phyloP scores from a whole-genome alignment of 2,888 invertebrate species.

The Magallana nippona region DNA sequence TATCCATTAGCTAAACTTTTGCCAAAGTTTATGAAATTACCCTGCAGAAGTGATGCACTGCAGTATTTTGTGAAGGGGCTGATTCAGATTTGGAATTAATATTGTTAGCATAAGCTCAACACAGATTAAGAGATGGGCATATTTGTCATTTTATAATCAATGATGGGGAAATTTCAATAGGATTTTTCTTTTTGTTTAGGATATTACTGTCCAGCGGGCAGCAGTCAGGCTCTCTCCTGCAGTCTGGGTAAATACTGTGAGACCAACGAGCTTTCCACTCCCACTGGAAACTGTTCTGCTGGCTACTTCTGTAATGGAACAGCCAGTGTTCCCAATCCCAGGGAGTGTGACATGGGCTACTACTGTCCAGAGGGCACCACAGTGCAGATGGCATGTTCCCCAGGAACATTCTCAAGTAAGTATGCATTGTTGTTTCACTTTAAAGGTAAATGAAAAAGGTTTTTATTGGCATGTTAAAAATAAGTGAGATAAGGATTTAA shows the following conservation, averaged over 20 bases:
- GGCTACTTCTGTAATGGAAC: constrained; percentile 74
- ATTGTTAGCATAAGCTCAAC: too few relatives aligned
- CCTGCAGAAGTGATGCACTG: too few relatives aligned
- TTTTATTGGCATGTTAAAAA: background rate
- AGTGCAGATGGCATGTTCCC: constrained; percentile 68
- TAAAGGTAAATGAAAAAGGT: background rate
- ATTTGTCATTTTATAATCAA: background rate
- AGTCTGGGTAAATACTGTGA: constrained; percentile 72
- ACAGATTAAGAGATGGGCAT: too few relatives aligned
- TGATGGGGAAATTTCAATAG: background rate
- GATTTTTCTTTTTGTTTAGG: constrained; percentile 60
- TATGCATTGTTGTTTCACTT: constrained; percentile 4
- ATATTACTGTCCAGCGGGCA: constrained; percentile 74
- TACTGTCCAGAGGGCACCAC: constrained; percentile 75
- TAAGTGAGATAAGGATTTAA: background rate
- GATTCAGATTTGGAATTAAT: too few relatives aligned
- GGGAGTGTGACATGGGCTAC: constrained; percentile 69
- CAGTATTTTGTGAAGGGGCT: too few relatives aligned
- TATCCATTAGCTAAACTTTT: too few relatives aligned
- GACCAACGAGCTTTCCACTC: constrained; percentile 58
- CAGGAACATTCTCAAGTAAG: constrained; percentile 75
- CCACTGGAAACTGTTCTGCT: constrained; percentile 70
- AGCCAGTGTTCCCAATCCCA: constrained; percentile 63
- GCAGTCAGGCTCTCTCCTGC: constrained; percentile 66
- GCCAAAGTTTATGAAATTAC: too few relatives aligned